Evolutionary conservation across 2,888 invertebrate species (phyloP), one percentile per base, ranked within the genome.

Genomic region (Drosophila sordidula): DNA sequence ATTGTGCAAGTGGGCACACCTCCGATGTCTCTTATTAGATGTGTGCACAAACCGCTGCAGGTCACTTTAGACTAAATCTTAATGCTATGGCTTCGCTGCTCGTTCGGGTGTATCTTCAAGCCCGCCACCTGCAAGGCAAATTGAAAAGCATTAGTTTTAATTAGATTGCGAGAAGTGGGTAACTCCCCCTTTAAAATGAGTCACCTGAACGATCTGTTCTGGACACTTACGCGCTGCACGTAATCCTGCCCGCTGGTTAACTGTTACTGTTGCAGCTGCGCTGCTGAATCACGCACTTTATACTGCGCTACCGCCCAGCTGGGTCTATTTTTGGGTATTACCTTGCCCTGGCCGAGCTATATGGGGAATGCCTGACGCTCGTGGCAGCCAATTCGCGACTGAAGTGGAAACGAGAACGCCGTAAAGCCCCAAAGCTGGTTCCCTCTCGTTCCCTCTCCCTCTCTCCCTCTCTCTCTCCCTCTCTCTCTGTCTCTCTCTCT

Each of bases 21-120:
- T 55, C 87, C 89, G 87, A 89, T 78, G 78, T 74, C 66, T 80
- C 84, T 78, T 76, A 83, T 75, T 63, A 80, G 42, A 45, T 59
- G 52, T 59, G 47, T 59, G 39, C 51, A 61, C 50, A 67, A 56
- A 62, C 64, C 51, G 39, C 65, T 75, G 72, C 85, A 83, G 83
- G 86, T 82, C 77, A 71, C 83, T 74, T 76, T 66, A 82, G 71
- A 70, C 59, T 58, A 26, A 29, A 58, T 47, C 84, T 63, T 58
- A 70, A 59, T 44, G 58, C 42, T 56, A 67, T 65, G 67, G 70
- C 59, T 55, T 14, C 44, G 67, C 61, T 67, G 69, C 64, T 65
- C 18, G 18, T 26, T 42, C 61, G 12, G 39, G 6, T 46, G 22
- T 62, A 58, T 51, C 56, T 66, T 80, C 52, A 85, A 61, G 84